Percentiles rank a stretch among this genome's conserved stretches.
phyloP scores from a whole-genome alignment of 2,113 vertebrate species.

The Neodon shergylaensis region DNA sequence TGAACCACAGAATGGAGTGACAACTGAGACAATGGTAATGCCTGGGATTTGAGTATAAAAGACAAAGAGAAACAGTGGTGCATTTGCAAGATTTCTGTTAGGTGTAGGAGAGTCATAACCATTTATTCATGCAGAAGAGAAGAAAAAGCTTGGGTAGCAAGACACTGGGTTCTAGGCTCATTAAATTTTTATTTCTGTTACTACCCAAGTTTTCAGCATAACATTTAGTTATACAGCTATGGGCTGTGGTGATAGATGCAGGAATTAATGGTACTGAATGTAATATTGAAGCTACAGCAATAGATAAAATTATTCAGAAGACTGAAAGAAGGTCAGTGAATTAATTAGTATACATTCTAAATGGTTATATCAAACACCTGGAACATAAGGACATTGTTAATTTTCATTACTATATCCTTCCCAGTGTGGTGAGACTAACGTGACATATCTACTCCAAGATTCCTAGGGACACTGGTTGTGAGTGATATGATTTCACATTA shows the following conservation, averaged over 20 bases:
- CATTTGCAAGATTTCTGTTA: background rate
- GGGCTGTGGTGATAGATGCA: background rate
- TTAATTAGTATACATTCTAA: background rate
- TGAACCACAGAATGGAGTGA: background rate
- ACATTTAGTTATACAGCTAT: background rate
- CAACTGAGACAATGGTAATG: background rate
- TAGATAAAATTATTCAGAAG: background rate
- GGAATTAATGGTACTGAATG: conserved; percentile 24
- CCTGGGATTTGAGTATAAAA: background rate
- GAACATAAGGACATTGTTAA: background rate
- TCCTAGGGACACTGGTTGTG: background rate
- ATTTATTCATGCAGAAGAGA: background rate
- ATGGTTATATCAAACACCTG: background rate
- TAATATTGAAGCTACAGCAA: background rate
- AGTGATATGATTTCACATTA: background rate
- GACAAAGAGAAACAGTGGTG: background rate
- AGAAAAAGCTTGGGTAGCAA: background rate
- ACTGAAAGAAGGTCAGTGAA: background rate
- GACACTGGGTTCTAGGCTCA: background rate
- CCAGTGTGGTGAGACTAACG: background rate
- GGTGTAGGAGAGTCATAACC: background rate
- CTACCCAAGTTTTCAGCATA: background rate
- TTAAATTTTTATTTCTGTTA: background rate
- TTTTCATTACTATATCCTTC: background rate
- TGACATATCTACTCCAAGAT: background rate